Evolutionary conservation across 2,888 invertebrate genomes (phyloP), one percentile per base, ranked within the genome.

Genomic region (Cerastis rubricosa): DNA sequence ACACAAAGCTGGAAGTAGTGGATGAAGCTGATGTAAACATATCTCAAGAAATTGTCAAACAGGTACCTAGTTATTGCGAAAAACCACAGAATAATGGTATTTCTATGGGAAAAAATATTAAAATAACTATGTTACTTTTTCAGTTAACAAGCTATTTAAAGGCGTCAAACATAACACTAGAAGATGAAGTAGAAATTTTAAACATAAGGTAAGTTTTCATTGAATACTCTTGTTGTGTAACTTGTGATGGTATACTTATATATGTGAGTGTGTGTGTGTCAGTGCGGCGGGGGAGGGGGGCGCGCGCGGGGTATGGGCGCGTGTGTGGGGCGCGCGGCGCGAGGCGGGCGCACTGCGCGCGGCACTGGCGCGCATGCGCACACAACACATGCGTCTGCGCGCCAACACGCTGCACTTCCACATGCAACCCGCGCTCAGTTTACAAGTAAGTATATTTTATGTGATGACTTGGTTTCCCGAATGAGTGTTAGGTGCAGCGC

Each of bases 341-440:
- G 94, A 94, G 54, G 96, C 96, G 2, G 94, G 95, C 5, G 84
- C 91, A 7, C 79, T 96, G 45, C 93, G 96, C 4, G 91, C 94
- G 0, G 94, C 94, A 2, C 91, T 97, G 7, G 93, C 95, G 0
- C 91, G 94, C 2, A 92, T 96, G 64, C 2, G 82, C 51, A 80
- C 73, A 22, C 45, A 65, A 1, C 93, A 94, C 0, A 90, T 89
- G 69, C 91, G 93, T 19, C 85, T 92, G 3, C 92, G 92, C 49
- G 90, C 92, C 0, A 94, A 92, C 83, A 89, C 91, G 1, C 97
- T 98, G 88, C 97, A 97, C 75, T 97, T 98, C 84, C 97, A 97
- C 79, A 98, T 98, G 94, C 98, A 98, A 87, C 98, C 98, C 1
- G 97, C 98, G 0, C 94, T 98, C 0, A 97, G 97, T 87, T 94